These are phyloP conservation scores for Hiodon alosoides DNA, from an alignment of 2,113 vertebrate genomes.

Conservation along the genomic window DNA sequence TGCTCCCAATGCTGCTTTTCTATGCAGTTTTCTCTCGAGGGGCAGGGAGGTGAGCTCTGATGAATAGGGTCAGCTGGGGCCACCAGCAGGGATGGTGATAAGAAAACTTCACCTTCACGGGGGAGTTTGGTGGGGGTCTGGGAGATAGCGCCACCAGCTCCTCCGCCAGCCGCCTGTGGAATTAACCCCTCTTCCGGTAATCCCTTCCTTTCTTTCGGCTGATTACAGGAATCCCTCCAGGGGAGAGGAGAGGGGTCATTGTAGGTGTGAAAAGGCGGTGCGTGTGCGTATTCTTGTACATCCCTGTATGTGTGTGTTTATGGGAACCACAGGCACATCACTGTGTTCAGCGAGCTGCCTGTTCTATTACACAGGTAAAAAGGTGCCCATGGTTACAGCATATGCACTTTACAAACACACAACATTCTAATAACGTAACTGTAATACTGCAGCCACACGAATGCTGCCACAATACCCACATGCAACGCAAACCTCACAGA, in stretches of 20 bases:
- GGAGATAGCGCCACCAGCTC: neutral
- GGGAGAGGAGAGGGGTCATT: neutral
- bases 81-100: neutral
- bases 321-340: too few species aligned
- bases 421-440: too few species aligned
- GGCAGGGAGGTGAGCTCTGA: too few species aligned
- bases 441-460: too few species aligned
- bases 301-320: neutral
- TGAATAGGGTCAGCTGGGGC: neutral
- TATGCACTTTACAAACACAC: too few species aligned
- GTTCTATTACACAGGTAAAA: too few species aligned
- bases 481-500: neutral
- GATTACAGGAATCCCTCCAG: neutral
- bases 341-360: too few species aligned
- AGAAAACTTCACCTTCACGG: neutral
- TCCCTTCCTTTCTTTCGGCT: neutral
- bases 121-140: too few species aligned
- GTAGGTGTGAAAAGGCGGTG: neutral
- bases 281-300: neutral
- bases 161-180: neutral
- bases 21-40: too few species aligned
- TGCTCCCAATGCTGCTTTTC: too few species aligned
- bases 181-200: neutral
- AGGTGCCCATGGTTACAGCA: too few species aligned
- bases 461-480: neutral